Evolutionary conservation across 2,888 invertebrate species (phyloP), one percentile per base, ranked within the genome.

Genomic region (Caenorhabditis sp.): DNA sequence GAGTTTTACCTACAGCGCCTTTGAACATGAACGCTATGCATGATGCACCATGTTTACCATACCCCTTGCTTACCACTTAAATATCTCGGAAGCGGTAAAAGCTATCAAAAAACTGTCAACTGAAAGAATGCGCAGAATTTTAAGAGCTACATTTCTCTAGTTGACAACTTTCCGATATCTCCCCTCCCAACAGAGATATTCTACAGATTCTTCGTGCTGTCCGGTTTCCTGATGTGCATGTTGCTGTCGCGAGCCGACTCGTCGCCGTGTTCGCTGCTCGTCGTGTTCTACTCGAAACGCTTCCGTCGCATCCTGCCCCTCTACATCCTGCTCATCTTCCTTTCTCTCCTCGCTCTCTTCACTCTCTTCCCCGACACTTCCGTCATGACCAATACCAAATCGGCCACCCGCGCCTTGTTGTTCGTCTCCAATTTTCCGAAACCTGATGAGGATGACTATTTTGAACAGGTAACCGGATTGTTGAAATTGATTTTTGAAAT

Each of bases 281-380:
- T 13, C 5, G 9, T 67, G 11, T 80, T 80, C 24, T 72, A 60
- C 15, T 72, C 67, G 6, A 50, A 64, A 37, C 26, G 80, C 22
- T 60, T 80, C 28, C 72, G 72, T 35, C n/a, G 80, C 51, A 80
- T 80, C 22, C 60, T 71, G 28, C 79, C 79, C 0, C 61, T 79
- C 40, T 79, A 79, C 47, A 50, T 69, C 28, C 58, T 71, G 13
- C 13, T 58, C 20, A 61, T 69, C 32, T 32, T 69, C 11, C 9
- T 40, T 15, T 51, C 55, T 15, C 24, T 58, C 24, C 26, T 65
- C 20, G 35, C 24, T 22, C 51, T 74, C 20, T 74, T 65, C 44
- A 18, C 0, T 20, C 47, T 58, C 22, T 74, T 74, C 58, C 65
- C 65, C 5, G 56, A 55, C 15, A 26, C 58, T 15, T 37, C 71